Evolutionary conservation across 2,113 vertebrate species (phyloP), one percentile per base, ranked within the genome.

Genomic region (Coregonus clupeaformis): DNA sequence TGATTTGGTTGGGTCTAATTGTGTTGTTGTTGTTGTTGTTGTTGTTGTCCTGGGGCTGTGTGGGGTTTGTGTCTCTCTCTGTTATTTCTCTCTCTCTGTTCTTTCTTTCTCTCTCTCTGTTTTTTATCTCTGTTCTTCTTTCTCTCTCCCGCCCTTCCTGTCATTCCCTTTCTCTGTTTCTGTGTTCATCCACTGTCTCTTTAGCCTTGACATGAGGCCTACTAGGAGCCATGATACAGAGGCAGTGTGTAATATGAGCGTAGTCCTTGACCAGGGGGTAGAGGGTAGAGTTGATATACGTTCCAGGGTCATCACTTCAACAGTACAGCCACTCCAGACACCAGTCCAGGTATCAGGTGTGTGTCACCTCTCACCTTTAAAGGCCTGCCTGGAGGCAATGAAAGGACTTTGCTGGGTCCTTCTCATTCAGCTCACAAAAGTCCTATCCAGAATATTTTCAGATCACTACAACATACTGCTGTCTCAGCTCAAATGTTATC

Each of bases 221-320:
- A 16, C 49, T 52, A 52, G 16, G 14, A 18, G 49, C 49, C 32
- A 64, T n/a, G 68, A 65, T 65, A 72, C 68, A 65, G 49, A 42
- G 42, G n/a, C 63, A 65, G 60, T 78, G 60, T 78, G 72, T 79
- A 75, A 75, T 25, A 27, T 42, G 79, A 87, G 36, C 69, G 5
- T 20, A 80, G 77, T 71, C 75, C 75, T 80, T 75, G 36, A 42
- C 36, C 36, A 11, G 72, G 57, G 45, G 63, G 57, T 69, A 14
- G 47, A 49, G 47, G 79, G 47, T 74, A 59, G 47, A 65, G 72
- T 77, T 80, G 70, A 69, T 75, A 75, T 74, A 77, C 63, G 65
- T 27, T 36, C 11, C 71, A 73, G 67, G 64, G 75, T 73, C 47
- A 57, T 65, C 16, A 59, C 74, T 77, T 60, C 74, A 45, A 55